Evolutionary conservation across 2,797 vertebrate genomes (phyloP).

Genomic region (Hemibagrus guttatus): DNA sequence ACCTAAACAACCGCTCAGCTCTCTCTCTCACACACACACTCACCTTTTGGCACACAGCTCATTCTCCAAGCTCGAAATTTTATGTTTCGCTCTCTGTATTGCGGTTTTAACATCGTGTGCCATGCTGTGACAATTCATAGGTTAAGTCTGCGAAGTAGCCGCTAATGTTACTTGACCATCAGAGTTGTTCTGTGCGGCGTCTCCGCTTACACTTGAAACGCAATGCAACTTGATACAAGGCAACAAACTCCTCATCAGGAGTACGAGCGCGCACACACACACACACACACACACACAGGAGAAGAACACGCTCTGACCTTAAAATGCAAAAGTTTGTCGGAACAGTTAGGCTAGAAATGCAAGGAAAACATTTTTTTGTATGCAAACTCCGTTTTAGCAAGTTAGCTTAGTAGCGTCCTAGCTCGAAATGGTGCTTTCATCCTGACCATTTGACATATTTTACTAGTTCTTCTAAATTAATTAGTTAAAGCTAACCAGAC

Average conservation of each 20-base stretch:
- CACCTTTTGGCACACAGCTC: conserved; percentile 63
- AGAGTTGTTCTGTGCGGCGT: not conserved
- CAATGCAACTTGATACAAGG: conserved; percentile 49
- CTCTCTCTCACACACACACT: conserved; percentile 40
- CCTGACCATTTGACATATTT: not conserved
- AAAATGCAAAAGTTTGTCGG: not conserved
- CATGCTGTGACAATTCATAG: conserved; percentile 68
- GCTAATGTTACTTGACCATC: not conserved
- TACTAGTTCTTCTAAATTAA: not conserved
- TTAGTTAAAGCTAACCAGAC: not conserved
- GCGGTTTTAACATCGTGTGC: conserved; percentile 68
- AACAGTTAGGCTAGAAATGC: too few relatives aligned
- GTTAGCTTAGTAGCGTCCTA: not conserved
- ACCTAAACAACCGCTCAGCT: not conserved
- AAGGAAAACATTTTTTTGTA: not conserved
- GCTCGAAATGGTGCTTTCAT: not conserved
- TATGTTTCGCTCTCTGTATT: conserved; percentile 71
- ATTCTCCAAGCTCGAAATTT: conserved; percentile 69
- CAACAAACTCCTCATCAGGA: conserved; percentile 13
- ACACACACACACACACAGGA: not conserved
- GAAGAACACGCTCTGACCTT: not conserved
- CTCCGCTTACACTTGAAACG: conserved; percentile 29
- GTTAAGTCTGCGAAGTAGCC: not conserved
- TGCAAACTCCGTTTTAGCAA: not conserved
- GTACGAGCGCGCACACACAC: not conserved